phyloP scores from a whole-genome alignment of 2,888 invertebrate species.

The Tortricodes alternella region DNA sequence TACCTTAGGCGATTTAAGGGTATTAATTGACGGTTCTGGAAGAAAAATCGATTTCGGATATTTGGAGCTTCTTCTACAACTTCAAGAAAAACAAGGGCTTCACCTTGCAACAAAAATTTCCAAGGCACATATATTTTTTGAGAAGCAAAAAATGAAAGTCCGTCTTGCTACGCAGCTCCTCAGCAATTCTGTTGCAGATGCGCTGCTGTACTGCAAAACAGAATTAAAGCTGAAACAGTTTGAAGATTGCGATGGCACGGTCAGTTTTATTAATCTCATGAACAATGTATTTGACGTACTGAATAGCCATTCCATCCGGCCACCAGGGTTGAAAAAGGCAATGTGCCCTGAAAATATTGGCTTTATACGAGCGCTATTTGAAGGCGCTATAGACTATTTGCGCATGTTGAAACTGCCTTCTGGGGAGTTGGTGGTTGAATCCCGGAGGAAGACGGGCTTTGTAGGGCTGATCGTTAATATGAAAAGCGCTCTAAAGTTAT shows the following conservation, averaged over 20 bases:
- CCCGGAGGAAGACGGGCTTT: slow-evolving; percentile 37
- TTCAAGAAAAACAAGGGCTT: background rate
- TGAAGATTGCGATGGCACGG: slow-evolving; percentile 30
- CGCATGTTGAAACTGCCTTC: slow-evolving; percentile 15
- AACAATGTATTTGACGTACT: slow-evolving; percentile 34
- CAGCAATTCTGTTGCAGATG: slow-evolving; percentile 28
- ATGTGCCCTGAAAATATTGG: slow-evolving; percentile 33
- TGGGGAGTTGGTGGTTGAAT: slow-evolving; percentile 18
- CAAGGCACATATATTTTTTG: background rate
- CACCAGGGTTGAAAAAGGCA: slow-evolving; percentile 35
- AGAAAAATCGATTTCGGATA: background rate
- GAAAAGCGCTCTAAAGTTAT: slow-evolving; percentile 33
- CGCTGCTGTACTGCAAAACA: slow-evolving; percentile 12
- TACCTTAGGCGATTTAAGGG: background rate
- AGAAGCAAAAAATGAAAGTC: slow-evolving; percentile 16
- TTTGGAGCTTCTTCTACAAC: background rate
- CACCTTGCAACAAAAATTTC: background rate
- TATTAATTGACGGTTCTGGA: background rate
- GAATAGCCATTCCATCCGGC: slow-evolving; percentile 33
- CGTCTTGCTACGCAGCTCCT: slow-evolving; percentile 1
- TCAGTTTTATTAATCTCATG: slow-evolving; percentile 30
- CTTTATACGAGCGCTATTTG: slow-evolving; percentile 25
- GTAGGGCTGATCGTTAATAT: slow-evolving; percentile 34
- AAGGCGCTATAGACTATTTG: slow-evolving; percentile 22
- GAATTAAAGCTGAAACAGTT: slow-evolving; percentile 21